A percentile compares a stretch with the other conserved stretches of the same genome.
Conservation (phyloP, 2,888 invertebrate genomes). For the Bimastos eiseni region DNA sequence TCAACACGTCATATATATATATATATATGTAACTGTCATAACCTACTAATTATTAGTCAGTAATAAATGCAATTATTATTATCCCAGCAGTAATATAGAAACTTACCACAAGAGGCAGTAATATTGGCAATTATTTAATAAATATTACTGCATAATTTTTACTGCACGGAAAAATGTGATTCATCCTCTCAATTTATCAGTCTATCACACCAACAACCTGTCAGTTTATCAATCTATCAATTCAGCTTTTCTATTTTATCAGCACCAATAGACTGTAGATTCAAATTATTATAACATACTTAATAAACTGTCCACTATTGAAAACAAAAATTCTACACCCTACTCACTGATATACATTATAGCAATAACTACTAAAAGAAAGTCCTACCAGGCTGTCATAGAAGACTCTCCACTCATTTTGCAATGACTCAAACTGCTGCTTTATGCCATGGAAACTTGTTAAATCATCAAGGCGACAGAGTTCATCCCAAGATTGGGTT, state of each 20-base stretch:
- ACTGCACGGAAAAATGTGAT: too few species aligned
- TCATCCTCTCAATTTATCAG: neutral
- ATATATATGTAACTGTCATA: neutral
- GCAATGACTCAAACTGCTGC: conserved; percentile 57
- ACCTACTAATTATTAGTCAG: neutral
- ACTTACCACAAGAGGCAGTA: too few species aligned
- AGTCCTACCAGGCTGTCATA: conserved; percentile 69
- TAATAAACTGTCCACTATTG: neutral
- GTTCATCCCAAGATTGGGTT: conserved; percentile 67
- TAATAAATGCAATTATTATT: too few species aligned
- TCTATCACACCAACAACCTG: neutral
- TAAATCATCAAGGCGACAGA: conserved; percentile 61
- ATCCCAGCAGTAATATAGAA: too few species aligned
- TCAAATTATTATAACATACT: neutral
- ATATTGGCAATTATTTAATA: too few species aligned
- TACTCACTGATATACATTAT: neutral
- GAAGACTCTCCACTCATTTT: conserved; percentile 69
- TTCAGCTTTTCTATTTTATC: neutral
- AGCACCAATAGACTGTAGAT: neutral
- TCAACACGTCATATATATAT: neutral
- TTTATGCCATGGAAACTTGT: conserved; percentile 57
- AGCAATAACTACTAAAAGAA: neutral
- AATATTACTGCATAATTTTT: too few species aligned
- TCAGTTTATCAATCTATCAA: neutral
- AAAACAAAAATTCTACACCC: neutral